These are phyloP conservation scores for human DNA, from an alignment of 2,113 vertebrate genomes.

Conservation along the genomic window DNA sequence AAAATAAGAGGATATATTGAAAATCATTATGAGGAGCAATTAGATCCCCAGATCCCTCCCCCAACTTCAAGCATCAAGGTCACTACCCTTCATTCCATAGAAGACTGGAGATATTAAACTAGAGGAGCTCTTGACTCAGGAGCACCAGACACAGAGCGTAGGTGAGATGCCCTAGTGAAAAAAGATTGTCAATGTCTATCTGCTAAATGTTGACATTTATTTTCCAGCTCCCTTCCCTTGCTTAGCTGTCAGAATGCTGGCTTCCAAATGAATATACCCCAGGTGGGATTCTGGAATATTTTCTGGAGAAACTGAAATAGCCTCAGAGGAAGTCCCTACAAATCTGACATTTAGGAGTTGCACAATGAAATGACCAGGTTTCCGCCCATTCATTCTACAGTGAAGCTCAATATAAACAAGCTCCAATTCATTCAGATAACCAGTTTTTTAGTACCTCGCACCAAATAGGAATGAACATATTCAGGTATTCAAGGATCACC, in stretches of 20 bases:
- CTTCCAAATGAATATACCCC: not conserved
- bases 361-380: not conserved
- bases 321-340: not conserved
- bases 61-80: not conserved
- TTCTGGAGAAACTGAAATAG: not conserved
- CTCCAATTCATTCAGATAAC: not conserved
- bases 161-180: not conserved
- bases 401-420: not conserved
- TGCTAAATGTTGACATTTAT: not conserved
- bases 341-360: not conserved
- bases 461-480: not conserved
- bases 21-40: not conserved
- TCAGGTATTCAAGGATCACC: not conserved
- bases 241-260: not conserved
- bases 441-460: not conserved
- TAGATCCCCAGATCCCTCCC: not conserved
- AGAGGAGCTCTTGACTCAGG: not conserved
- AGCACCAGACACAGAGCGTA: not conserved
- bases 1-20: not conserved
- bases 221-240: not conserved
- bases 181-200: not conserved
- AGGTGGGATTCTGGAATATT: not conserved
- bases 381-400: not conserved
- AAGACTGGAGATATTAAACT: not conserved
- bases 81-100: not conserved